These are phyloP conservation scores for Notodonta dromedarius DNA, from an alignment of 2,888 invertebrate species.

Conservation along the genomic window DNA sequence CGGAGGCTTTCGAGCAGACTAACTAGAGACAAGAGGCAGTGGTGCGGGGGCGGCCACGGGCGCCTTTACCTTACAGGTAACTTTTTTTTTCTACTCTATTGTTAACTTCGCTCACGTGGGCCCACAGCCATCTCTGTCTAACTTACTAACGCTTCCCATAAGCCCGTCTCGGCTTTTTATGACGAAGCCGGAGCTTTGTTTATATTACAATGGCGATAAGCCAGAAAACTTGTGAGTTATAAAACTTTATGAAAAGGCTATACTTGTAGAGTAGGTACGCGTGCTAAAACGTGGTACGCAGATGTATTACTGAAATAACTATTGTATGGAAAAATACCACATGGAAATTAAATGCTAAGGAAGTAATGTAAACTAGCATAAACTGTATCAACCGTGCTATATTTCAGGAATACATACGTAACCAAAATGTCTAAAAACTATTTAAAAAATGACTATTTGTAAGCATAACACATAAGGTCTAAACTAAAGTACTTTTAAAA, in stretches of 20 bases:
- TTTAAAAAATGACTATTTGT: background rate
- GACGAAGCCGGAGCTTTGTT: slow-evolving; percentile 64
- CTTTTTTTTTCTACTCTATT: slow-evolving; percentile 76
- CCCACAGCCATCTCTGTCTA: slow-evolving; percentile 59
- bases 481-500: background rate
- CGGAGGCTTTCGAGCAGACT: slow-evolving; percentile 68
- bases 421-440: background rate
- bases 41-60: slow-evolving; percentile 64
- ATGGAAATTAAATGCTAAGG: background rate
- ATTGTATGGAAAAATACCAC: slow-evolving; percentile 19
- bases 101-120: slow-evolving; percentile 79
- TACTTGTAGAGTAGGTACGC: slow-evolving; percentile 44
- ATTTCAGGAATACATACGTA: background rate
- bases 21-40: slow-evolving; percentile 49
- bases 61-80: slow-evolving; percentile 76
- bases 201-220: slow-evolving; percentile 70
- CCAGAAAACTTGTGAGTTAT: slow-evolving; percentile 47
- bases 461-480: background rate
- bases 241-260: slow-evolving; percentile 50
- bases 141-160: slow-evolving; percentile 36
- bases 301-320: slow-evolving; percentile 32
- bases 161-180: slow-evolving; percentile 49
- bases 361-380: background rate
- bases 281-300: slow-evolving; percentile 56
- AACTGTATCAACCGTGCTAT: background rate